Evolutionary conservation across 2,888 invertebrate species (phyloP), one percentile per base, ranked within the genome.

Genomic region (Helicoverpa assulta): DNA sequence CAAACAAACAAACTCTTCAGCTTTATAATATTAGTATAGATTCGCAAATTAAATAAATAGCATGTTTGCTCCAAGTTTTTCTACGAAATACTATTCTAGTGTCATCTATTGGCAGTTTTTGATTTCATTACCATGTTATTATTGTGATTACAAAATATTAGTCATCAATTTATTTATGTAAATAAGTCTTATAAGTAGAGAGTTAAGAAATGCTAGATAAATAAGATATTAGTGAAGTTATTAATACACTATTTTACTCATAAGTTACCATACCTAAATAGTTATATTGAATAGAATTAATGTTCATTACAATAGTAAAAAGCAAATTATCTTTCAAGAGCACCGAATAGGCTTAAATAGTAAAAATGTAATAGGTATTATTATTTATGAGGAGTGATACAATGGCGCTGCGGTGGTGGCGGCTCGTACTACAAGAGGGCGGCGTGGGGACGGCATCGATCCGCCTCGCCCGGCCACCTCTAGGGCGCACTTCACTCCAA

Each of bases 401-500:
- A 81, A 76, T 60, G 84, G 87, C 88, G 89, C 87, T 74, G 56
- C 83, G 69, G 78, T 67, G 90, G 89, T 60, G 68, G 54, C 78
- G 72, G 79, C 61, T 55, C 61, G 89, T 87, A 90, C 89, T 88
- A 89, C 56, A 47, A 74, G 83, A 83, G 82, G 82, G 85, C 86
- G 85, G 85, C 81, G 86, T 86, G 86, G 84, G 81, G 82, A 80
- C 81, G 78, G 81, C 89, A 94, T 95, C 91, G 94, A 95, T 94
- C 92, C 88, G 90, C 91, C 90, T 91, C 91, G 85, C 90, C 89
- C 89, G 85, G 81, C 85, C 70, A 68, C 83, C 84, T 81, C 83
- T 85, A 86, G 88, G 85, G 88, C 93, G 89, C 88, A 93, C 93
- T 95, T 94, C 95, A 95, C 87, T 83, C 83, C 81, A 70, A 78